Evolutionary conservation across 2,888 invertebrate genomes (phyloP), one percentile per base, ranked within the genome.

Genomic region (Cyclophora punctaria): DNA sequence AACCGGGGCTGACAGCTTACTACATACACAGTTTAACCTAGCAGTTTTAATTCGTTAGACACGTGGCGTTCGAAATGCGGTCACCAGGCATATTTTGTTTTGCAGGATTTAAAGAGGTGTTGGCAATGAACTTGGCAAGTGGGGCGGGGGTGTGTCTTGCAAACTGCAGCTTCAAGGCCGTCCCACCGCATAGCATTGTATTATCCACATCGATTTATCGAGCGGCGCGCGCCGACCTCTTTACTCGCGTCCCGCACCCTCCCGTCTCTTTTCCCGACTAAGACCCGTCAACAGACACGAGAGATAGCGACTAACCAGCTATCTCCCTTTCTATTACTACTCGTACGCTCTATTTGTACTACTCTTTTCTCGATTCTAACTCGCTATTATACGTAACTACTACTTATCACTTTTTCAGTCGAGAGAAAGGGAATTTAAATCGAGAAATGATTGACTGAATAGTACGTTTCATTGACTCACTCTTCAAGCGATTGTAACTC

Each of bases 191-290:
- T 76, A 75, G 71, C 78, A 78, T 80, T 83, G 78, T 84, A 78
- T 79, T 78, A 74, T 73, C 65, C 69, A 75, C 78, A 86, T 86
- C 86, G 86, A 87, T 88, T 86, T 87, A 87, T 86, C 78, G 87
- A 86, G 70, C 85, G 83, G 84, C 85, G 84, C 85, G 83, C 85
- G 83, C 85, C 81, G 82, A 63, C 78, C 74, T 66, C 73, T 68
- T 67, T 34, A 34, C 53, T 48, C 58, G 52, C 69, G 66, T 61
- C 69, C 67, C 71, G 66, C 69, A 57, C 72, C 71, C 71, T 66
- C 66, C 65, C 71, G 58, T 69, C 72, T 67, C 68, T 70, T 68
- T 67, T 69, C 67, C 66, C 68, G 64, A 66, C 69, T 66, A 56
- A 69, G 65, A 70, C 64, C 64, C 58, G 66, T 54, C 51, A 58